Evolutionary conservation across 2,113 vertebrate genomes (phyloP), one percentile per base, ranked within the genome.

Genomic region (Copsychus sechellarum): DNA sequence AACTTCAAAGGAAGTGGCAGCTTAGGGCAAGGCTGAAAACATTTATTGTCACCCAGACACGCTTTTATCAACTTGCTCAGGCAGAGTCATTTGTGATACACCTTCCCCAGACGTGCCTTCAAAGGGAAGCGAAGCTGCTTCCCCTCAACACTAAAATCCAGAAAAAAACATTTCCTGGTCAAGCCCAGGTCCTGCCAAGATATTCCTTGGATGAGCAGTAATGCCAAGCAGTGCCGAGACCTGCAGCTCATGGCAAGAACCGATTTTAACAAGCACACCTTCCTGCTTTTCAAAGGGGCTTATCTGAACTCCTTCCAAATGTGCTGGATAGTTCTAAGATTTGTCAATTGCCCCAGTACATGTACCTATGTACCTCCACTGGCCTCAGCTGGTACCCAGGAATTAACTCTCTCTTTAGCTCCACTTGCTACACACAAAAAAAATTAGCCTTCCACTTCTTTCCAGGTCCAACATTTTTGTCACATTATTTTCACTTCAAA

Each of bases 81-180:
- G 91, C 87, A 96, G 56, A 88, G 40, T 66, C 5, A 87, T 61
- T 87, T 53, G 67, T 82, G 73, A 28, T 53, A 82, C 56, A 25
- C 64, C 81, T 72, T 91, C 83, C 67, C 42, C 83, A 90, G 81
- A 78, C n/a, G 0, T 38, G 91, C 36, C 89, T 90, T 90, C 87
- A 81, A 95, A 96, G 81, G 43, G 66, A 91, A 71, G 82, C 6
- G 12, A 91, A 92, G 81, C 61, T 79, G 71, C 48, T 74, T 96
- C 60, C 54, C 71, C 89, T 79, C 29, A 5, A 40, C 31, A 5
- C 9, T 33, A 43, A 95, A 80, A 64, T 83, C 47, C 60, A 51
- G 45, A 89, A 71, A 73, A 81, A 94, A 96, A 34, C 6, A 81
- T 91, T 95, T 97, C 92, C 96, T 95, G 94, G 94, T 95, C 94